Conservation (phyloP, 2,888 invertebrate genomes). For the Drepanosiphum platanoidis region DNA sequence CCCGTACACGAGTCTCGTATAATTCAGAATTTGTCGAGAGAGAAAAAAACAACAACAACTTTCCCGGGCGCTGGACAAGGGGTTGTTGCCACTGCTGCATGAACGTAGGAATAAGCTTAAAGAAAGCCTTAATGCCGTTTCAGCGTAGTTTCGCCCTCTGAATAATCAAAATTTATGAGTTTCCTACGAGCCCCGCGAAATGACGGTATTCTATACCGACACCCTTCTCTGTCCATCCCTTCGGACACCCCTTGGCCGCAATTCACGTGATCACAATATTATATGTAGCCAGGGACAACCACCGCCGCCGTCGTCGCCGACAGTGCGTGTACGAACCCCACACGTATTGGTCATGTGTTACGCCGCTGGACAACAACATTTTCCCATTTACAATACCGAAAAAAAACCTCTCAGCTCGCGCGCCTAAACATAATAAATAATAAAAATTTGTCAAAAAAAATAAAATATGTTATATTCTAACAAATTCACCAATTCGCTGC, state of each 20-base stretch:
- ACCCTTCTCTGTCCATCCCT: conserved; percentile 20
- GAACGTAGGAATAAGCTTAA: conserved; percentile 54
- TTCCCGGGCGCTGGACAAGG: conserved; percentile 37
- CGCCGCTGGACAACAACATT: conserved; percentile 39
- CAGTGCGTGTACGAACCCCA: conserved; percentile 34
- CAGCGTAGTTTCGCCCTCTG: conserved; percentile 64
- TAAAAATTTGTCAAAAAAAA: conserved; percentile 31
- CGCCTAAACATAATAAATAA: conserved; percentile 16
- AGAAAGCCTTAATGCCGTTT: conserved; percentile 64
- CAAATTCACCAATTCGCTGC: background rate
- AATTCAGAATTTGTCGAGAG: conserved; percentile 57
- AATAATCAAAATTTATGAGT: conserved; percentile 66
- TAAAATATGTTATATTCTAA: background rate
- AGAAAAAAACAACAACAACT: conserved; percentile 46
- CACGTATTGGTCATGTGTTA: conserved; percentile 41
- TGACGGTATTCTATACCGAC: conserved; percentile 49
- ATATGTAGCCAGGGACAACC: conserved; percentile 46
- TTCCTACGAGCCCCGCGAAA: conserved; percentile 60
- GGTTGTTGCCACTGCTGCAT: conserved; percentile 14
- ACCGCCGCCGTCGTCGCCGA: background rate
- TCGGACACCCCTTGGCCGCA: conserved; percentile 47
- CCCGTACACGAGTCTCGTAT: conserved; percentile 21
- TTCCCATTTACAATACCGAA: conserved; percentile 23
- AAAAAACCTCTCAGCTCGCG: background rate
- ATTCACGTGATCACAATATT: conserved; percentile 61